These are phyloP conservation scores for Lutjanus campechanus DNA, from an alignment of 2,797 vertebrate species.

Conservation along the genomic window DNA sequence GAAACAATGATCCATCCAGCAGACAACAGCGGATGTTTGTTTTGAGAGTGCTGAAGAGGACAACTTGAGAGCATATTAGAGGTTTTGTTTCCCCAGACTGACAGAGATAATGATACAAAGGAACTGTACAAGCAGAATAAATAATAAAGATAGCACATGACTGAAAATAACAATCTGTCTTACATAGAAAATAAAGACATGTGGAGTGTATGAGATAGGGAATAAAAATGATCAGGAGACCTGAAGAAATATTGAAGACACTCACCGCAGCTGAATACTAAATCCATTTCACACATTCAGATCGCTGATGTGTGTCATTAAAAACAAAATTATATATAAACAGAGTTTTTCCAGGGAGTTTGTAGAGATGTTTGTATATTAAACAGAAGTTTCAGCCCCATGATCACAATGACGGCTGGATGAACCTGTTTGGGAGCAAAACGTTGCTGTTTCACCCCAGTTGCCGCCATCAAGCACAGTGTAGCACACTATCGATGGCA, in stretches of 20 bases:
- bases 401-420: background rate
- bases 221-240: background rate
- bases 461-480: background rate
- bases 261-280: background rate
- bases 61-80: slow-evolving; percentile 26
- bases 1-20: slow-evolving; percentile 41
- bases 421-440: background rate
- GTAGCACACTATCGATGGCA: background rate
- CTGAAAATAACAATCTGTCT: slow-evolving; percentile 15
- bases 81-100: slow-evolving; percentile 10
- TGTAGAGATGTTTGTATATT: background rate
- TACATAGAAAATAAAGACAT: background rate
- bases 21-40: slow-evolving; percentile 45
- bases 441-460: background rate
- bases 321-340: slow-evolving; percentile 2
- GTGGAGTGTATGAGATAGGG: background rate
- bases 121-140: background rate
- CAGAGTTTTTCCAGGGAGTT: background rate
- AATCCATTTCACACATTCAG: background rate
- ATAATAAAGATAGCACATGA: background rate
- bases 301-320: background rate
- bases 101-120: slow-evolving; percentile 24
- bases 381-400: background rate
- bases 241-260: background rate
- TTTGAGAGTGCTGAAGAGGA: slow-evolving; percentile 30